Conservation (phyloP, 2,888 invertebrate species). For the Hoplodrina ambigua region DNA sequence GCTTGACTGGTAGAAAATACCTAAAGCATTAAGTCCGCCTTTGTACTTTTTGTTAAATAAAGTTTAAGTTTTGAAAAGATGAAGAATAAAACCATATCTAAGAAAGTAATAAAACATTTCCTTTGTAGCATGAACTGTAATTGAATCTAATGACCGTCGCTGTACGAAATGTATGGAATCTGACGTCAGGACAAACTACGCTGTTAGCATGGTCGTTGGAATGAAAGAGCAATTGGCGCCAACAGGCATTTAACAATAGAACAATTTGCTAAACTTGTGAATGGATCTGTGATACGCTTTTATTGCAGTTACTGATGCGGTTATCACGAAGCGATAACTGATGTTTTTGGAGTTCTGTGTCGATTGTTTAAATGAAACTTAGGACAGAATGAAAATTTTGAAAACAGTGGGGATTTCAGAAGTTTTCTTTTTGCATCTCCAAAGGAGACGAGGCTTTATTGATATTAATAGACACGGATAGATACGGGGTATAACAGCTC, state of each 20-base stretch:
- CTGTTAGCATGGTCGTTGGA: conserved; percentile 43
- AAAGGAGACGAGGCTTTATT: too few species aligned
- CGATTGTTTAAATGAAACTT: neutral
- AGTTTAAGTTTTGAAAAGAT: neutral
- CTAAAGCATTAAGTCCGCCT: too few species aligned
- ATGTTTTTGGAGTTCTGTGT: neutral
- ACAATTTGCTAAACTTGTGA: conserved; percentile 49
- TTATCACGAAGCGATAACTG: conserved; percentile 7
- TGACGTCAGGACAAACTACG: conserved; percentile 34
- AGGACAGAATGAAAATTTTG: neutral
- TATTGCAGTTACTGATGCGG: conserved; percentile 20
- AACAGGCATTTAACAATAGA: conserved; percentile 50
- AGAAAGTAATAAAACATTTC: conserved; percentile 17
- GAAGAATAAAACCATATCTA: neutral
- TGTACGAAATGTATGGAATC: conserved; percentile 32
- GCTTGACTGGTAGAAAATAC: too few species aligned
- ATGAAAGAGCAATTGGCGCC: conserved; percentile 54
- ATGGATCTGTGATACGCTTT: conserved; percentile 34
- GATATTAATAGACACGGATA: too few species aligned
- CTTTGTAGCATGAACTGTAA: conserved; percentile 22
- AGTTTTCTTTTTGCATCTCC: too few species aligned
- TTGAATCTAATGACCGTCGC: conserved; percentile 39
- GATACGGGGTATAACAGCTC: too few species aligned
- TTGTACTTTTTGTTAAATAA: too few species aligned
- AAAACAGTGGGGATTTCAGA: neutral